A percentile compares a stretch with the other conserved stretches of the same genome.
Conservation (phyloP, 1,140 invertebrate species). For the Drosophila tristis region DNA sequence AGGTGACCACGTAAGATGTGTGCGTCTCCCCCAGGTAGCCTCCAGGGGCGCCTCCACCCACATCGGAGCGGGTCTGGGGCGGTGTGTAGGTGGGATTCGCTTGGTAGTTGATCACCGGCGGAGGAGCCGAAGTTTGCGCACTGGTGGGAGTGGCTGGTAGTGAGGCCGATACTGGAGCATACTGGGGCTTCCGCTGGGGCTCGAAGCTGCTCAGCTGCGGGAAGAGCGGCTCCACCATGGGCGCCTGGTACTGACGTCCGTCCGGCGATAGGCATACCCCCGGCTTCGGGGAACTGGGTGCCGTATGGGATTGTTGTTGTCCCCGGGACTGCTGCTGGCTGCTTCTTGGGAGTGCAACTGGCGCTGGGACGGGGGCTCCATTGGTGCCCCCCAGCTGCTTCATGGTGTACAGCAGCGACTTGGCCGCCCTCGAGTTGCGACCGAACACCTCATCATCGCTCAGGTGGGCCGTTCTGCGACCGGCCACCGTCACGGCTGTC, state of each 20-base stretch:
- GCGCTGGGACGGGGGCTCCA: neutral
- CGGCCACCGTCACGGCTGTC: constrained; percentile 85
- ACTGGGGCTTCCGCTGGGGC: constrained; percentile 61
- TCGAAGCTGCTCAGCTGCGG: constrained; percentile 72
- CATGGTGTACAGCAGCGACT: constrained; percentile 72
- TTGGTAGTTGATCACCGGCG: constrained; percentile 32
- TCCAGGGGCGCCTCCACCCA: neutral
- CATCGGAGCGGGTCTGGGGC: constrained; percentile 9
- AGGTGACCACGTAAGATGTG: constrained; percentile 72
- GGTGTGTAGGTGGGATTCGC: constrained; percentile 60
- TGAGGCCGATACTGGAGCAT: neutral
- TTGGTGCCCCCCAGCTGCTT: constrained; percentile 55
- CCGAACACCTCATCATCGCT: constrained; percentile 81
- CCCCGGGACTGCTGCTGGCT: neutral
- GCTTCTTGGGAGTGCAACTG: neutral
- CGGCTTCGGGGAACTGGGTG: constrained; percentile 59
- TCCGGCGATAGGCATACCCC: constrained; percentile 71
- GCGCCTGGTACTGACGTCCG: constrained; percentile 74
- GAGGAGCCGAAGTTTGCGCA: neutral
- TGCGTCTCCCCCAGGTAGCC: constrained; percentile 57
- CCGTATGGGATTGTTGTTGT: constrained; percentile 25
- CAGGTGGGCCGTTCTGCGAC: constrained; percentile 58
- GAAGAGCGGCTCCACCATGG: constrained; percentile 76
- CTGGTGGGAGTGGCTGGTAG: neutral
- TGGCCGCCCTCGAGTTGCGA: constrained; percentile 73